Conservation (phyloP, 2,113 vertebrate species). For the Tenebrosternarchus preto region DNA sequence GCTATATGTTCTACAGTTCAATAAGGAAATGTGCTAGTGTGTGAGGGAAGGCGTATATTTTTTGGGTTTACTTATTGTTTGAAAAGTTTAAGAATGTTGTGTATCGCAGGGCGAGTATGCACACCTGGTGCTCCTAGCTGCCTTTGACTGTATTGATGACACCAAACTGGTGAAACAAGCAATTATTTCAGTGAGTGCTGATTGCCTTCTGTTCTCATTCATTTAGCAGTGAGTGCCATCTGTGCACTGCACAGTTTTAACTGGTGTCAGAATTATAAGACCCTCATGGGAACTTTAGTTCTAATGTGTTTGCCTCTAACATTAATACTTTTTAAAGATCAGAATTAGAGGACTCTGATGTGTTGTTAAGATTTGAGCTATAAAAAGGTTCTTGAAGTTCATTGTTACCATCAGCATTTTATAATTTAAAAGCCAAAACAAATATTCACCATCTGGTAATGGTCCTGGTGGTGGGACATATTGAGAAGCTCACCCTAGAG, state of each 20-base stretch:
- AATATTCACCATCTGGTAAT: background rate
- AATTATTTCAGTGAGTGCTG: conserved; percentile 85
- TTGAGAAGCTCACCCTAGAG: background rate
- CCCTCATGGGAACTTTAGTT: too few relatives aligned
- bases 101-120: conserved; percentile 88
- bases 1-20: conserved; percentile 38
- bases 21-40: background rate
- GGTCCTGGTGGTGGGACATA: background rate
- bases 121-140: conserved; percentile 87
- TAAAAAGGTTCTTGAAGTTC: too few relatives aligned
- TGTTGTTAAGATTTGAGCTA: background rate
- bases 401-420: too few relatives aligned
- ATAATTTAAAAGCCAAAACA: background rate
- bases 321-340: background rate
- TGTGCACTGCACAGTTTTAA: too few relatives aligned
- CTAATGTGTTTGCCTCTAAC: background rate
- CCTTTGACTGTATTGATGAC: conserved; percentile 95
- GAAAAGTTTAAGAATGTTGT: background rate
- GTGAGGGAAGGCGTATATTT: background rate
- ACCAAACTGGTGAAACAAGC: conserved; percentile 93
- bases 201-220: background rate
- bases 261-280: too few relatives aligned
- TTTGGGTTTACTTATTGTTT: background rate
- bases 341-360: background rate
- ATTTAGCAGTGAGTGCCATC: background rate